Conservation (phyloP, 2,888 invertebrate genomes). For the Danaus chrysippus region DNA sequence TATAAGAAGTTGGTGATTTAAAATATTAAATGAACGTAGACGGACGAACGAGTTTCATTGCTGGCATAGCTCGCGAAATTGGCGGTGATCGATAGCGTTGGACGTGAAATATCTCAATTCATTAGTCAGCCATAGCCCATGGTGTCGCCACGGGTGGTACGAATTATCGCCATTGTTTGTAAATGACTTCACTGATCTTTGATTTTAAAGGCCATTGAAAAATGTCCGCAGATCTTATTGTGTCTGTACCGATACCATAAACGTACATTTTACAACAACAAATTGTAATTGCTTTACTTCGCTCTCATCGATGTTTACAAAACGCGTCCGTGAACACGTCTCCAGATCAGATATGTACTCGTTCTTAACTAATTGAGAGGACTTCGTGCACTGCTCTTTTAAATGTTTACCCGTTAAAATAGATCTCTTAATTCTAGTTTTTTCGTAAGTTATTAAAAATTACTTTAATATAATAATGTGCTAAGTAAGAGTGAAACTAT, state of each 20-base stretch:
- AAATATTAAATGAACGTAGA: constrained; percentile 2
- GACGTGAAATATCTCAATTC: constrained; percentile 56
- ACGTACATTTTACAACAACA: neutral
- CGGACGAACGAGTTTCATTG: neutral
- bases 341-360: neutral
- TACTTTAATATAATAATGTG: too few species aligned
- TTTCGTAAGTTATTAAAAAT: too few species aligned
- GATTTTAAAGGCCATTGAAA: neutral
- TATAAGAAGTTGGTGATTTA: too few species aligned
- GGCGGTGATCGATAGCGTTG: constrained; percentile 45
- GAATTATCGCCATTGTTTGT: constrained; percentile 20
- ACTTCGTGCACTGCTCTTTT: neutral
- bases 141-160: constrained; percentile 11
- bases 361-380: neutral
- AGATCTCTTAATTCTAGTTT: too few species aligned
- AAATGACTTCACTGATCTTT: constrained; percentile 11
- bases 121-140: constrained; percentile 39
- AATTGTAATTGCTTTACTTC: constrained; percentile 12
- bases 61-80: constrained; percentile 10
- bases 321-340: constrained; percentile 3
- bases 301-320: constrained; percentile 15
- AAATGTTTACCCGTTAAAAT: too few species aligned
- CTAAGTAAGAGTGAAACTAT: too few species aligned
- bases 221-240: neutral
- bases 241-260: too few species aligned